A percentile compares a stretch with the other conserved stretches of the same genome.
These are phyloP conservation scores for Coregonus clupeaformis DNA, from an alignment of 2,113 vertebrate genomes.

Conservation along the genomic window DNA sequence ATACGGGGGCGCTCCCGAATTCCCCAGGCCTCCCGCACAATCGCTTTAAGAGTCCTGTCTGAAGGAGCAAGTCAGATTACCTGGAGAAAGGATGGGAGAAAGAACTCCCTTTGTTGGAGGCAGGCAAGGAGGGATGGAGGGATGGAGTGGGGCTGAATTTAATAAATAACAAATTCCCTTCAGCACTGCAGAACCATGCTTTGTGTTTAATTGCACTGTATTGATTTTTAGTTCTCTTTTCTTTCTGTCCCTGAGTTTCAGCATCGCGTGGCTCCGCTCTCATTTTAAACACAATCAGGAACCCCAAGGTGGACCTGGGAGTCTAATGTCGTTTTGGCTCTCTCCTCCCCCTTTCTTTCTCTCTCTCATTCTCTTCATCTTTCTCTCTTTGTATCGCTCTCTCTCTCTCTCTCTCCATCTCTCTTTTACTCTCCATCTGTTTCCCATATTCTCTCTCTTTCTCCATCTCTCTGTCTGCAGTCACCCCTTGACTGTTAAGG, in stretches of 20 bases:
- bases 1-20: conserved; percentile 48
- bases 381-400: conserved; percentile 33
- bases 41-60: conserved; percentile 47
- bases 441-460: conserved; percentile 43
- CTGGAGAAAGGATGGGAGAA: conserved; percentile 52
- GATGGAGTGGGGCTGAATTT: conserved; percentile 66
- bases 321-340: conserved; percentile 60
- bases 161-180: conserved; percentile 73
- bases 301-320: conserved; percentile 62
- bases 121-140: conserved; percentile 9
- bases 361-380: conserved; percentile 8
- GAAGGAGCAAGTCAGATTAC: conserved; percentile 63
- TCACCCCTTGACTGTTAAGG: conserved; percentile 31
- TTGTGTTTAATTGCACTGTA: conserved; percentile 76
- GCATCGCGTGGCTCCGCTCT: conserved; percentile 54
- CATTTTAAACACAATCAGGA: conserved; percentile 74
- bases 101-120: conserved; percentile 13
- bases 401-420: conserved; percentile 30
- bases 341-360: conserved; percentile 7
- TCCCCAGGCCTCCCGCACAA: conserved; percentile 50
- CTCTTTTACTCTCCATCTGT: conserved; percentile 15
- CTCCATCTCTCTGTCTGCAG: conserved; percentile 37
- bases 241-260: conserved; percentile 42
- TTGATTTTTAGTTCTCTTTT: conserved; percentile 75
- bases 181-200: conserved; percentile 65